These are phyloP conservation scores for Lycia hirtaria DNA, from an alignment of 2,888 invertebrate genomes.

Conservation along the genomic window DNA sequence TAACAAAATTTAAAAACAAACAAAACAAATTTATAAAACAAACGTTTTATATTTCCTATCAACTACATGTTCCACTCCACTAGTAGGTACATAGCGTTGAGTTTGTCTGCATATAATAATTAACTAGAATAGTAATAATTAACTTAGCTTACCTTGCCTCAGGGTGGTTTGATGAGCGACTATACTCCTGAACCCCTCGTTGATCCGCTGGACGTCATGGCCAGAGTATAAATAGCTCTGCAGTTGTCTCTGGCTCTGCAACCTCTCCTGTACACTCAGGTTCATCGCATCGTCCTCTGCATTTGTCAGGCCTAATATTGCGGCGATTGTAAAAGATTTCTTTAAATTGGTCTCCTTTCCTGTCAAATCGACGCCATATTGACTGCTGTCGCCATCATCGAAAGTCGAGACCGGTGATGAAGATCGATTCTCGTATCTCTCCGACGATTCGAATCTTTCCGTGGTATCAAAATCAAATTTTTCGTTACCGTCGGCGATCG, in stretches of 20 bases:
- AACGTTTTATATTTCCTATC: too few species aligned
- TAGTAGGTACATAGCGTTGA: too few species aligned
- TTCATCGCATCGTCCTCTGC: slow-evolving; percentile 82
- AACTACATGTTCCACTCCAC: too few species aligned
- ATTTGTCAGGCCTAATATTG: slow-evolving; percentile 91
- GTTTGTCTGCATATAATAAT: not conserved
- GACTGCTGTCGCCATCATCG: slow-evolving; percentile 72
- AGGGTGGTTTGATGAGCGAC: slow-evolving; percentile 61
- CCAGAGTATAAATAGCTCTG: slow-evolving; percentile 75
- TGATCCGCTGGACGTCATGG: slow-evolving; percentile 72
- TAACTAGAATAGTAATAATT: not conserved
- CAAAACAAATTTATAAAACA: too few species aligned
- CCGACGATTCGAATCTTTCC: slow-evolving; percentile 52
- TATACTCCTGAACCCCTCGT: slow-evolving; percentile 72
- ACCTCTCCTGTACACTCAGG: slow-evolving; percentile 81
- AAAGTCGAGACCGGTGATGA: slow-evolving; percentile 71
- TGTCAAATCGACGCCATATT: slow-evolving; percentile 76
- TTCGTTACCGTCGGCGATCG: slow-evolving; percentile 56
- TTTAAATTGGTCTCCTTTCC: slow-evolving; percentile 75
- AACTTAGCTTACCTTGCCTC: slow-evolving; percentile 67
- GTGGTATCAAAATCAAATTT: slow-evolving; percentile 39
- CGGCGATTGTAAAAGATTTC: slow-evolving; percentile 95
- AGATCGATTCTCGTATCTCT: slow-evolving; percentile 59
- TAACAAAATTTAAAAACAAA: too few species aligned
- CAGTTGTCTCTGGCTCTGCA: slow-evolving; percentile 73